Conservation (phyloP, 2,888 invertebrate genomes). For the Thyatira batis region DNA sequence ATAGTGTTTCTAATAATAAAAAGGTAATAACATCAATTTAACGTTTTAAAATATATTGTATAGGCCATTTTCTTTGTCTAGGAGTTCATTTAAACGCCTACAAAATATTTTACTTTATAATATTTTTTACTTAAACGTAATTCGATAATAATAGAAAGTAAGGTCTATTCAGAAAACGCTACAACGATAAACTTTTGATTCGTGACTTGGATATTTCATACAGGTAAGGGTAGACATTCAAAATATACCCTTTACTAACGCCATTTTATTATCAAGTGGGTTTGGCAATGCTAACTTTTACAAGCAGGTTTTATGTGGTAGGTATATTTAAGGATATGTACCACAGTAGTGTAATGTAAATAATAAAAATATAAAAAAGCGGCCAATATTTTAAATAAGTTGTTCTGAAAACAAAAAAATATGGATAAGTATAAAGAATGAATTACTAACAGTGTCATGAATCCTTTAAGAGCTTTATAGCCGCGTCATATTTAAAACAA, state of each 20-base stretch:
- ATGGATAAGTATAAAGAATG: no score
- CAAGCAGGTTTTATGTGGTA: constrained; percentile 34
- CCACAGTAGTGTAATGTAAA: constrained; percentile 21
- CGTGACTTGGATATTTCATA: constrained; percentile 26
- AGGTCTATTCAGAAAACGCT: not conserved
- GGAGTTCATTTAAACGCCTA: not conserved
- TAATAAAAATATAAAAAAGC: no score
- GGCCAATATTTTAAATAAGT: no score
- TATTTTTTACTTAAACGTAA: not conserved
- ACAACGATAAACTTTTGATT: not conserved
- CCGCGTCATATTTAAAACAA: no score
- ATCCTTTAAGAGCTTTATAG: no score
- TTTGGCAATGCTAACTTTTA: constrained; percentile 40
- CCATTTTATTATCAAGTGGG: constrained; percentile 39
- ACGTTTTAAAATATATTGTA: no score
- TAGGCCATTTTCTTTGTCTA: no score
- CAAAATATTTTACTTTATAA: not conserved
- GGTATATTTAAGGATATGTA: constrained; percentile 30
- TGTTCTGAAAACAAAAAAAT: no score
- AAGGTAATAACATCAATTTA: no score
- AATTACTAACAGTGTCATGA: no score
- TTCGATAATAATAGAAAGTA: not conserved
- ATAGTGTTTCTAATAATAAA: no score
- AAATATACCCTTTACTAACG: constrained; percentile 28
- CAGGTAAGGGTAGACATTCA: constrained; percentile 25